Percentiles rank a stretch among this genome's conserved stretches.
Conservation (phyloP, 2,797 vertebrate species). For the Basileuterus tristriatus region DNA sequence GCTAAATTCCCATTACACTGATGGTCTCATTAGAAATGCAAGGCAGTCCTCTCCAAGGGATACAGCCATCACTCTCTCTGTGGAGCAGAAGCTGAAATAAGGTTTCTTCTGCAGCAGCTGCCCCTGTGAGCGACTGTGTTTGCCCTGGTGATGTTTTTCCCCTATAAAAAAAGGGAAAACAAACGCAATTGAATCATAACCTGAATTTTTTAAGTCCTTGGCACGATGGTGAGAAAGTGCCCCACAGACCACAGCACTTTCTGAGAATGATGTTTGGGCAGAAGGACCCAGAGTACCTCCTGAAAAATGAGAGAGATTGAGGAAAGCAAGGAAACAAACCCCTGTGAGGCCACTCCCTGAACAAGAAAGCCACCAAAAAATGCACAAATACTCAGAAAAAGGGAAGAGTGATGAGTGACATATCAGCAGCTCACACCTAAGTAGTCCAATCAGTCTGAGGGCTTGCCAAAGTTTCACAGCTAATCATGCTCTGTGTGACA, state of each 20-base stretch:
- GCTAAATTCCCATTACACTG: slow-evolving; percentile 36
- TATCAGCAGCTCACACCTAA: neutral
- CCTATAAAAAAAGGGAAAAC: neutral
- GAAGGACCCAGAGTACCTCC: neutral
- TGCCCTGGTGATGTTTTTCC: neutral
- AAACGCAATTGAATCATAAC: neutral
- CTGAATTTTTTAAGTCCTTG: neutral
- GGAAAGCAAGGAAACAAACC: neutral
- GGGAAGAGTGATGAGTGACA: neutral
- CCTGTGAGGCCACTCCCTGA: neutral
- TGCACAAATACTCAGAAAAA: neutral
- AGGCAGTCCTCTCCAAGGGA: neutral
- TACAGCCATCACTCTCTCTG: neutral
- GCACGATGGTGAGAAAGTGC: neutral
- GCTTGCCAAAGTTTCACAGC: neutral
- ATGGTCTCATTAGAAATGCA: slow-evolving; percentile 30
- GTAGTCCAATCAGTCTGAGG: slow-evolving; percentile 24
- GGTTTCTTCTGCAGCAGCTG: neutral
- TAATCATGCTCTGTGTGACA: slow-evolving; percentile 30
- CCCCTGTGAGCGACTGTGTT: fast-evolving
- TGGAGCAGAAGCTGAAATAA: neutral
- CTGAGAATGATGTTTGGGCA: neutral
- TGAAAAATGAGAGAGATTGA: neutral
- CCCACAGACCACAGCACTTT: neutral
- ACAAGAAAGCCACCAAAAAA: slow-evolving; percentile 17